Conservation (phyloP, 2,113 vertebrate species). For the Tenebrosternarchus preto region DNA sequence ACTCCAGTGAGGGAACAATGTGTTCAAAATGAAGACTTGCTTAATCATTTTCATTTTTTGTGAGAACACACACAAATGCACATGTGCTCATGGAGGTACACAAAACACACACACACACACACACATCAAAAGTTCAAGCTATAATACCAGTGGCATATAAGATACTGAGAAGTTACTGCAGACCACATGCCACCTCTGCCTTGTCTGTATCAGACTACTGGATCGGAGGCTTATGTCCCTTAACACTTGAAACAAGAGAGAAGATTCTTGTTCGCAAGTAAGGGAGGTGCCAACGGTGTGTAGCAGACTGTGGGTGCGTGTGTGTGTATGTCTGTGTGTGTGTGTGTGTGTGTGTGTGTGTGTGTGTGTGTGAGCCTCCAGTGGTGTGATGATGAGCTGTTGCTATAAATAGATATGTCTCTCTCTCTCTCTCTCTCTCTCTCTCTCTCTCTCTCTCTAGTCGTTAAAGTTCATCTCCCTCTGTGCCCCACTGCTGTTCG, state of each 20-base stretch:
- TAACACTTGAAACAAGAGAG: background rate
- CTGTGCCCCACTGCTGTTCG: slow-evolving; percentile 40
- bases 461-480: slow-evolving; percentile 55
- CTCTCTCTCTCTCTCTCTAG: slow-evolving; percentile 26
- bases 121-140: background rate
- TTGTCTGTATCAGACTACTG: background rate
- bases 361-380: slow-evolving; percentile 42
- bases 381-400: slow-evolving; percentile 55
- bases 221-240: background rate
- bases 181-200: background rate
- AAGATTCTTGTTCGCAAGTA: slow-evolving; percentile 8
- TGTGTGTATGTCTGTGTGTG: slow-evolving; percentile 16
- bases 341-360: slow-evolving; percentile 15
- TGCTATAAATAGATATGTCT: slow-evolving; percentile 64
- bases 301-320: slow-evolving; percentile 44
- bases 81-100: background rate
- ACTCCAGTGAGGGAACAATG: background rate
- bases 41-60: background rate
- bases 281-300: background rate
- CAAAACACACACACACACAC: background rate
- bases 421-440: slow-evolving; percentile 35
- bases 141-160: background rate
- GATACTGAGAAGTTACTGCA: background rate
- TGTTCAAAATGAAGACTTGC: background rate
- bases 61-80: no score